Base-by-base conservation (phyloP, 2,888 invertebrate genomes). In the Sarcophaga carnaria region DNA sequence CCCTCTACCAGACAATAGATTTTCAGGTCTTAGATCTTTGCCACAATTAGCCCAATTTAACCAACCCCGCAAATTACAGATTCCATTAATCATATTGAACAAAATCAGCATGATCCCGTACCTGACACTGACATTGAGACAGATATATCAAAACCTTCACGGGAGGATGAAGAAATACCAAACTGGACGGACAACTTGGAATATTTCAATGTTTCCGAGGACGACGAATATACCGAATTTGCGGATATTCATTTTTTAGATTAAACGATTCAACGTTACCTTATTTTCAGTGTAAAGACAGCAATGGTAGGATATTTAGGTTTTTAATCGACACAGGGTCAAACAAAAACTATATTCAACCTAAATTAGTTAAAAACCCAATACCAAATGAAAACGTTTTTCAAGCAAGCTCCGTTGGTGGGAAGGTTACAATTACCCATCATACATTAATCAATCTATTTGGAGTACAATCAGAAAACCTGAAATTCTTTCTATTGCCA, bases 321-420 rank as follows among this genome's bases (percentile, higher is more conserved):
- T 59, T 82, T 62, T 79, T 83, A 14, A 83, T 83, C 12, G 37
- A 37, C 37, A 37, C 6, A 37, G 37, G 37, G 1, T 37, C 37
- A 37, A 27, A 37, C 54, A 76, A 54, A 49, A 78, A 74, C 25
- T 83, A 70, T 25, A 70, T 63, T 17, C 69, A 85, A 60, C 66
- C 80, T 37, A 3, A 27, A 20, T 54, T 77, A 22, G 67, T 80
- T 60, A n/a, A 70, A 69, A 75, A 47, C 12, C 74, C 76, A 17
- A 80, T 69, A 60, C 66, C 64, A 1, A 85, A 85, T 27, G 67
- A 66, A 60, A 59, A 37, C 11, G 60, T 14, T 25, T 85, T 80
- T 49, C 37, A 59, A 37, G 37, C 37, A 37, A 37, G 6, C 37
- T 37, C 37, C 37, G 37, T 37, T 37, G 5, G 37, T 37, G 37